Percentiles rank a stretch among this genome's conserved stretches.
phyloP scores from a whole-genome alignment of 2,888 invertebrate species.

The Aphodius sticticus region DNA sequence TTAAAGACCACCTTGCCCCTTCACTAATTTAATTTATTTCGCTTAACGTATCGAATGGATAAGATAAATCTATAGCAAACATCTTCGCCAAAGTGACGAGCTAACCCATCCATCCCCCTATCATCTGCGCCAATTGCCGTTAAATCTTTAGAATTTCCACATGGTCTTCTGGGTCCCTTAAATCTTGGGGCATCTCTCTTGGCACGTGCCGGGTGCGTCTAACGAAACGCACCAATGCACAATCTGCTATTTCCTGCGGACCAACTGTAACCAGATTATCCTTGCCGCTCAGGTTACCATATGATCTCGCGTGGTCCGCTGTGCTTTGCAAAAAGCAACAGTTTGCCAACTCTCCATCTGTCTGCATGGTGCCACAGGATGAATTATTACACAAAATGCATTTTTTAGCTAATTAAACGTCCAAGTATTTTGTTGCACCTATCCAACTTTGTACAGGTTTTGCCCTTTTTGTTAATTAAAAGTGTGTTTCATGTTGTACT shows the following conservation, averaged over 20 bases:
- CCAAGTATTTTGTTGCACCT: neutral
- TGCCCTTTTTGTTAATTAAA: too few relatives aligned
- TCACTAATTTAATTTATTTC: neutral
- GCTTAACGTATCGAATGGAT: neutral
- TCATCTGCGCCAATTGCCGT: neutral
- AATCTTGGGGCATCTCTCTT: neutral
- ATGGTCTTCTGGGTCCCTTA: neutral
- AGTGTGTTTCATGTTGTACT: too few relatives aligned
- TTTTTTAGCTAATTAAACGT: neutral
- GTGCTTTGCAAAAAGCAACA: neutral
- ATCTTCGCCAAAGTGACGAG: neutral
- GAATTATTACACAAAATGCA: neutral
- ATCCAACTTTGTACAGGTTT: neutral
- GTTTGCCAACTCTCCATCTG: neutral
- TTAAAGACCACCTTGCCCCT: neutral
- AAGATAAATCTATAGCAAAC: neutral
- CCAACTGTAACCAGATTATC: neutral
- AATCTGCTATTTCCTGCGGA: neutral
- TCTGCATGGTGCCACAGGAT: neutral
- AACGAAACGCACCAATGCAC: neutral
- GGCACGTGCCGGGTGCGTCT: neutral
- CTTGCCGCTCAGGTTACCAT: neutral
- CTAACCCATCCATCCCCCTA: neutral
- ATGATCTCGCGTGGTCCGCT: neutral
- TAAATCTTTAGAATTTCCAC: neutral